Percentiles rank a stretch among this genome's conserved stretches.
Conservation (phyloP, 2,888 invertebrate species). For the Diaphora mendica region DNA sequence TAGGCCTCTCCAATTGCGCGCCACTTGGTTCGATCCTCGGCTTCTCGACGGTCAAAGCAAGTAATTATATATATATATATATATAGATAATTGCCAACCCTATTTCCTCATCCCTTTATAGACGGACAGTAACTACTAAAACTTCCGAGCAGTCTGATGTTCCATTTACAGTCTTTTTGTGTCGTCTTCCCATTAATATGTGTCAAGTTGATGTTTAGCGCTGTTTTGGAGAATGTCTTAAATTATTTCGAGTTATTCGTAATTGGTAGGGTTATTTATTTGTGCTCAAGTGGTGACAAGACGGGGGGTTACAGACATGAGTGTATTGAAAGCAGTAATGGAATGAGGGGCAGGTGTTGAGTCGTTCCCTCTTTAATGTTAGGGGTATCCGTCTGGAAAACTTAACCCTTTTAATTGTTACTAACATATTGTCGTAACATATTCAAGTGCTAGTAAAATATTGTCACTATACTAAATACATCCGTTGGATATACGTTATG, state of each 20-base stretch:
- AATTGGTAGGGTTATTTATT: neutral
- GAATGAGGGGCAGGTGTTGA: neutral
- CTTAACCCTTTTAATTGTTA: neutral
- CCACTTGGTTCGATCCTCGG: too few relatives aligned
- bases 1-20: too few relatives aligned
- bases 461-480: neutral
- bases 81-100: constrained; percentile 31
- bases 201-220: constrained; percentile 42
- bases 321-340: neutral
- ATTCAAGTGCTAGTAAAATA: neutral
- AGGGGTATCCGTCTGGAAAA: neutral
- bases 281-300: neutral
- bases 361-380: neutral
- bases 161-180: constrained; percentile 59
- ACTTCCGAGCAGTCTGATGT: constrained; percentile 43
- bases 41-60: neutral
- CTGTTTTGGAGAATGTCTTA: constrained; percentile 15
- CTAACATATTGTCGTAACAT: neutral
- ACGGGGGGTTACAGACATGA: neutral
- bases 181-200: constrained; percentile 47
- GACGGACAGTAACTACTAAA: constrained; percentile 61
- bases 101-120: constrained; percentile 39
- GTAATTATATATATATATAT: neutral
- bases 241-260: constrained; percentile 11
- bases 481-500: too few relatives aligned